phyloP scores from a whole-genome alignment of 1,140 invertebrate species.

The Melitaea cinxia region DNA sequence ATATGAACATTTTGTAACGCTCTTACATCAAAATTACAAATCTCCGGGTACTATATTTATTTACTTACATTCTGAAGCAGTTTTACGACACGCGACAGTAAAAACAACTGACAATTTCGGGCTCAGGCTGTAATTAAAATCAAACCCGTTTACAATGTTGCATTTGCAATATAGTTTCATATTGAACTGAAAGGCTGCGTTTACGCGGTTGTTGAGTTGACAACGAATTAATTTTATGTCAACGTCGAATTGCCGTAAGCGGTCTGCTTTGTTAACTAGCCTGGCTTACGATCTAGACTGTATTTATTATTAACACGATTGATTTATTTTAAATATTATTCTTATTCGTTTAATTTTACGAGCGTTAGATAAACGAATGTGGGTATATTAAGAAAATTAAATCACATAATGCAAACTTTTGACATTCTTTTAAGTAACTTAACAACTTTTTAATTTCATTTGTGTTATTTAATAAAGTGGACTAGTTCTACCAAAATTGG shows the following conservation, averaged over 20 bases:
- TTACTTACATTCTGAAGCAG: conserved; percentile 10
- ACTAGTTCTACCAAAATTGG: too few species aligned
- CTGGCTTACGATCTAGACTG: background rate
- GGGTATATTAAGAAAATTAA: too few species aligned
- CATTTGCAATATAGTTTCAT: conserved; percentile 20
- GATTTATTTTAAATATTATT: too few species aligned
- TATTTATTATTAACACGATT: conserved; percentile 5
- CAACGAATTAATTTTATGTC: conserved; percentile 29
- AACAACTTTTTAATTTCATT: too few species aligned
- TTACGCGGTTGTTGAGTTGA: conserved; percentile 19
- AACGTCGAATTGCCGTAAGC: conserved; percentile 14
- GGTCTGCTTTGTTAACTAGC: conserved; percentile 5
- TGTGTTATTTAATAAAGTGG: too few species aligned
- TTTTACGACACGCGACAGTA: conserved; percentile 14
- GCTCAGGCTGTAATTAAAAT: conserved; percentile 15
- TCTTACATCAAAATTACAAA: background rate
- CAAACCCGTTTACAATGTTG: conserved; percentile 5
- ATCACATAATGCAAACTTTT: too few species aligned
- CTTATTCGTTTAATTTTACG: too few species aligned
- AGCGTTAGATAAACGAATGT: too few species aligned
- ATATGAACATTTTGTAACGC: background rate
- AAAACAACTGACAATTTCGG: conserved; percentile 18
- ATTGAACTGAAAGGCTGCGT: conserved; percentile 31
- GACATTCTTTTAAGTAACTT: too few species aligned
- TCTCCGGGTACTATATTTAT: background rate